Evolutionary conservation across 2,113 vertebrate genomes (phyloP).

Genomic region (Siniperca knerii): DNA sequence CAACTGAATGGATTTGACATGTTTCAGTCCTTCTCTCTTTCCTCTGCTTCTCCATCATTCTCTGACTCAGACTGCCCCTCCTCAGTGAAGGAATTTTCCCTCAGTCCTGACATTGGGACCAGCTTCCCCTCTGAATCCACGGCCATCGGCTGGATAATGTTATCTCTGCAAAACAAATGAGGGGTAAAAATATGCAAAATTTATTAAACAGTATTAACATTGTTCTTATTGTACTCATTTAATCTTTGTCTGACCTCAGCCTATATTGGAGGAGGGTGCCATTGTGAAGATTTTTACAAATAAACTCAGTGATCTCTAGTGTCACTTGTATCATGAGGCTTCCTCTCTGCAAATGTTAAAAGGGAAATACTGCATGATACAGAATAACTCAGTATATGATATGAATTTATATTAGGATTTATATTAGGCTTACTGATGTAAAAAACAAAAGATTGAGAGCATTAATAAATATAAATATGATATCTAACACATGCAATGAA

Average conservation of each 20-base stretch:
- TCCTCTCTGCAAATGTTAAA: background rate
- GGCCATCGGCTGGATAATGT: slow-evolving; percentile 79
- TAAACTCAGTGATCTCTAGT: background rate
- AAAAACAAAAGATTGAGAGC: too few relatives aligned
- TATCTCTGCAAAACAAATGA: slow-evolving; percentile 59
- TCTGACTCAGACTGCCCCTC: slow-evolving; percentile 65
- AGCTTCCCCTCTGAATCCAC: slow-evolving; percentile 77
- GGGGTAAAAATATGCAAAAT: background rate
- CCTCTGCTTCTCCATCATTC: slow-evolving; percentile 41
- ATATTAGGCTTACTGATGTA: too few relatives aligned
- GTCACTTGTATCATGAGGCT: background rate
- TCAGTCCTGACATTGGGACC: slow-evolving; percentile 67
- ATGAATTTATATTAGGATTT: too few relatives aligned
- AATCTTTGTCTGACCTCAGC: background rate
- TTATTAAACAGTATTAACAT: background rate
- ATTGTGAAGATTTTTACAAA: background rate
- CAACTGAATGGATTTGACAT: background rate
- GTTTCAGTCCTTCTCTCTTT: slow-evolving; percentile 53
- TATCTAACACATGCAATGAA: too few relatives aligned
- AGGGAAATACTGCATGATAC: background rate
- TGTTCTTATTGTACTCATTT: background rate
- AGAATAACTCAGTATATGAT: background rate
- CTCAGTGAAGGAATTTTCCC: slow-evolving; percentile 52
- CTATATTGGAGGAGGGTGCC: background rate
- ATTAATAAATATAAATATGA: too few relatives aligned